These are phyloP conservation scores for Diadumene lineata DNA, from an alignment of 92 coral and sea anemone genomes.

Conservation along the genomic window DNA sequence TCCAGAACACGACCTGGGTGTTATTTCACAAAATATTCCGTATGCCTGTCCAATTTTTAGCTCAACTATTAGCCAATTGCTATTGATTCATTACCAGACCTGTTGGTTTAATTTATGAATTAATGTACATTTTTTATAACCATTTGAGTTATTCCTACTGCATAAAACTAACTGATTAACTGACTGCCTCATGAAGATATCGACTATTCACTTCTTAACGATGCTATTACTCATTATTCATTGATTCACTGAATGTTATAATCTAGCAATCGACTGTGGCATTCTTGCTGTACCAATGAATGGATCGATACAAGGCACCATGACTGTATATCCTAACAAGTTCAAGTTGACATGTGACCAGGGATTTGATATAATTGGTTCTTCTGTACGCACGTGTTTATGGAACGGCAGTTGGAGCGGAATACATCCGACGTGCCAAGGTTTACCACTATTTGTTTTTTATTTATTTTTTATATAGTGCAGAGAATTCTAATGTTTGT, in stretches of 20 bases:
- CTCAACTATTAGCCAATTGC: too few relatives aligned
- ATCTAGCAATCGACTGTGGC: conserved; percentile 59
- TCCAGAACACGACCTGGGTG: too few relatives aligned
- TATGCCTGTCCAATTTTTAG: too few relatives aligned
- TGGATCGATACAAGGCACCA: conserved; percentile 52
- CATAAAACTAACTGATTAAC: not conserved
- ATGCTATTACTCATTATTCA: not conserved
- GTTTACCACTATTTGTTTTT: conserved; percentile 12
- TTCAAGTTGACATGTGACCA: conserved; percentile 49
- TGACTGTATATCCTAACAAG: conserved; percentile 35
- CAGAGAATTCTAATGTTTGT: not conserved
- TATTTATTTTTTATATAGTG: too few relatives aligned
- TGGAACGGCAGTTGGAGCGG: conserved; percentile 65
- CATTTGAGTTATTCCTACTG: too few relatives aligned
- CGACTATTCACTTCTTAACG: not conserved
- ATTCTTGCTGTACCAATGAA: conserved; percentile 31
- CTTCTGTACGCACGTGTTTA: conserved; percentile 42
- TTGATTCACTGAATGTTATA: not conserved
- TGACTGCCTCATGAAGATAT: not conserved
- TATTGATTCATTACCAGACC: too few relatives aligned
- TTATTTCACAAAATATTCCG: too few relatives aligned
- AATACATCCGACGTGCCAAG: conserved; percentile 26
- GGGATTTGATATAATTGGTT: conserved; percentile 57
- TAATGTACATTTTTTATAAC: too few relatives aligned
- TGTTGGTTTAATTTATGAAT: too few relatives aligned